These are phyloP conservation scores for Stenolophus ochropezus DNA, from an alignment of 2,888 invertebrate species.

Conservation along the genomic window DNA sequence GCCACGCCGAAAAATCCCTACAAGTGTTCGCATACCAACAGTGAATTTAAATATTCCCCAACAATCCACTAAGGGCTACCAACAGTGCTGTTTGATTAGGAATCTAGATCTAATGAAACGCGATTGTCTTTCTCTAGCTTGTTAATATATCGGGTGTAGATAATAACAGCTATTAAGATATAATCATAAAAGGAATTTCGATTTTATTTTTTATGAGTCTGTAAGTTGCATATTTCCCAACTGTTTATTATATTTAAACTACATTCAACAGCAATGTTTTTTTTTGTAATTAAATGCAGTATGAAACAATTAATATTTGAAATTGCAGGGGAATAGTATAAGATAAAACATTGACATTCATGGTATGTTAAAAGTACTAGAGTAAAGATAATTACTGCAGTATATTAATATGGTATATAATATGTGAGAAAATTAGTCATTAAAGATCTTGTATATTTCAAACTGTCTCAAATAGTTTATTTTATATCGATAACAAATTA, in stretches of 20 bases:
- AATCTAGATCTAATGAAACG: conserved; percentile 16
- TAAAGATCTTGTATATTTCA: neutral
- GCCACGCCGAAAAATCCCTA: conserved; percentile 14
- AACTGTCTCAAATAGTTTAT: neutral
- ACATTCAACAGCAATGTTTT: too few species aligned
- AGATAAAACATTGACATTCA: neutral
- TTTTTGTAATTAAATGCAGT: conserved; percentile 11
- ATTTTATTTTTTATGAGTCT: conserved; percentile 10
- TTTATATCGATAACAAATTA: neutral
- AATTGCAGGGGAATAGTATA: neutral
- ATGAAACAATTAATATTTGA: conserved; percentile 11
- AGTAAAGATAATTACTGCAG: neutral
- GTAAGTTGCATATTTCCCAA: conserved; percentile 3
- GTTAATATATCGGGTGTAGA: conserved; percentile 29
- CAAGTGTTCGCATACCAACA: conserved; percentile 26
- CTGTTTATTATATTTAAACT: neutral
- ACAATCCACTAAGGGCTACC: neutral
- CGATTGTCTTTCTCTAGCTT: conserved; percentile 15
- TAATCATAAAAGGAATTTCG: conserved; percentile 40
- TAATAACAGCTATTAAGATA: conserved; percentile 41
- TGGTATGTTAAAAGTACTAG: neutral
- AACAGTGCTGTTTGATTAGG: neutral
- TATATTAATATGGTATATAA: neutral
- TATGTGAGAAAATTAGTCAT: neutral
- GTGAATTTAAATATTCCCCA: conserved; percentile 10